phyloP scores from a whole-genome alignment of 2,113 vertebrate species.

The Phyllostomus discolor region DNA sequence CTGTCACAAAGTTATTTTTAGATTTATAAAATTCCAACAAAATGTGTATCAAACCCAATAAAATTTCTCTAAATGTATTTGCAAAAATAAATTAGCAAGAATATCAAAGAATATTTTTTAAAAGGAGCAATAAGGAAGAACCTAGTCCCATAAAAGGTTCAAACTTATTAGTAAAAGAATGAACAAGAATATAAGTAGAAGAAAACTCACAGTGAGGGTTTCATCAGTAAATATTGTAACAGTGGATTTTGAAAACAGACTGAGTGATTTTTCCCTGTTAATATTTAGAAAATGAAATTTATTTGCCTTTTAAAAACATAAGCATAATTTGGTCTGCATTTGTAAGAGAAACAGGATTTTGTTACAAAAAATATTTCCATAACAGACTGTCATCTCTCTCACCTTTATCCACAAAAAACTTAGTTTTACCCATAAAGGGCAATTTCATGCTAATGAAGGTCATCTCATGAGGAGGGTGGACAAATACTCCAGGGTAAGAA shows the following conservation, averaged over 20 bases:
- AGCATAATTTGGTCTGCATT: background rate
- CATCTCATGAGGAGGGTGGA: background rate
- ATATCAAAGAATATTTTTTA: background rate
- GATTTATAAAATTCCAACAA: background rate
- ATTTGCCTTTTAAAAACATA: background rate
- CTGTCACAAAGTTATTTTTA: background rate
- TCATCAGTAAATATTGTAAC: background rate
- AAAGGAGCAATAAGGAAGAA: background rate
- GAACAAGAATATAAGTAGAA: background rate
- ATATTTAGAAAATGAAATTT: background rate
- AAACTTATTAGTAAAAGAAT: background rate
- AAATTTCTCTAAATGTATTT: constrained; percentile 20
- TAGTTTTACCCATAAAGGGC: background rate
- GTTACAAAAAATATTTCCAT: background rate
- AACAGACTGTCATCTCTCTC: background rate
- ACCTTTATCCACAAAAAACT: background rate
- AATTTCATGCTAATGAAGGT: background rate
- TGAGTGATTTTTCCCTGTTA: background rate
- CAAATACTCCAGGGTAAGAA: background rate
- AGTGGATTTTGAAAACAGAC: background rate
- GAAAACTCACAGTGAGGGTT: background rate
- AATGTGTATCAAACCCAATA: background rate
- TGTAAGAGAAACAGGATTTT: background rate
- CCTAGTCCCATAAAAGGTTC: background rate
- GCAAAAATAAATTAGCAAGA: background rate